A percentile compares a stretch with the other conserved stretches of the same genome.
These are phyloP conservation scores for Cheilinus undulatus DNA, from an alignment of 2,113 vertebrate genomes.

Conservation along the genomic window DNA sequence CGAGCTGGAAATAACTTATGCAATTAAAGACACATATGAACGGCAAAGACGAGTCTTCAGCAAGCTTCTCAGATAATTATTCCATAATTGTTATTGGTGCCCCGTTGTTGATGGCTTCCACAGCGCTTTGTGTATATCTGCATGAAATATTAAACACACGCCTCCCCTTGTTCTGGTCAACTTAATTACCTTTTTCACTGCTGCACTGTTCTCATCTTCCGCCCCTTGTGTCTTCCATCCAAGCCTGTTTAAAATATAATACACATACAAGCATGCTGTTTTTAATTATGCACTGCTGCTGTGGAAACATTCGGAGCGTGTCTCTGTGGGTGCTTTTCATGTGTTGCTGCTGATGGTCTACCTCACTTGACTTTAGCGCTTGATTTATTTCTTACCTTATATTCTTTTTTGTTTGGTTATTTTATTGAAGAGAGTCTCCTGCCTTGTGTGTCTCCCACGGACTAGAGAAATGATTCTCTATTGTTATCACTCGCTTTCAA, in stretches of 20 bases:
- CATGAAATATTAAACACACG: constrained; percentile 78
- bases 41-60: constrained; percentile 60
- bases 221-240: constrained; percentile 46
- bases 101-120: constrained; percentile 71
- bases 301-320: constrained; percentile 31
- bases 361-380: constrained; percentile 10
- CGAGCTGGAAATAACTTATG: constrained; percentile 62
- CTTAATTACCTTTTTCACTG: constrained; percentile 79
- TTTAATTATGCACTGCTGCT: constrained; percentile 71
- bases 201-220: constrained; percentile 48
- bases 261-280: constrained; percentile 58
- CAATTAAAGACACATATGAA: constrained; percentile 71
- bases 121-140: constrained; percentile 55
- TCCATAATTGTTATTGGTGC: constrained; percentile 75
- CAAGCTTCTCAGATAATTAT: constrained; percentile 75
- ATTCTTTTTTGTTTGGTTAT: constrained; percentile 1
- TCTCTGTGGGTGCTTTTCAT: neutral
- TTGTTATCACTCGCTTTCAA: constrained; percentile 53
- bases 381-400: constrained; percentile 23
- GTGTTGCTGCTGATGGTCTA: constrained; percentile 13
- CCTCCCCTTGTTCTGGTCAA: constrained; percentile 72
- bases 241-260: constrained; percentile 56
- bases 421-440: neutral
- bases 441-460: constrained; percentile 23
- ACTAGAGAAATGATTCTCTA: constrained; percentile 30